Evolutionary conservation across 2,888 invertebrate genomes (phyloP).

Genomic region (Mamestra brassicae): DNA sequence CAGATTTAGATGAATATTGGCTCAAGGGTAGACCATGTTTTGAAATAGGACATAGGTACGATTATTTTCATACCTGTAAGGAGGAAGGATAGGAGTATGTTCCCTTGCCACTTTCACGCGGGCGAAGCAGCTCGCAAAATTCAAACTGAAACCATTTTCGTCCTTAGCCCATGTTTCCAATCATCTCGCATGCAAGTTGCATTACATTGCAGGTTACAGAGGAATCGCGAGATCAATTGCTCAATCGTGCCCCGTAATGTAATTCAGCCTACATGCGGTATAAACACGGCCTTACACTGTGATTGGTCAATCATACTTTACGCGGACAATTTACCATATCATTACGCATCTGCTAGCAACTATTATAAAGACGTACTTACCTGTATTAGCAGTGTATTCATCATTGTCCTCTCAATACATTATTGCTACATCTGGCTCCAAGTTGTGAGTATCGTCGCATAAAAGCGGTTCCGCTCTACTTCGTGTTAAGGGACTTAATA

Average conservation of each 20-base stretch:
- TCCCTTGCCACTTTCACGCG: too few relatives aligned
- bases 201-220: too few relatives aligned
- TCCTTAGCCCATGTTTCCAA: too few relatives aligned
- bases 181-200: too few relatives aligned
- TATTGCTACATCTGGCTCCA: slow-evolving; percentile 46
- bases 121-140: too few relatives aligned
- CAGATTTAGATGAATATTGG: too few relatives aligned
- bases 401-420: slow-evolving; percentile 30
- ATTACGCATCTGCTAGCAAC: neutral
- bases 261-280: neutral
- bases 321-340: neutral
- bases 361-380: slow-evolving; percentile 9
- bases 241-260: neutral
- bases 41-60: too few relatives aligned
- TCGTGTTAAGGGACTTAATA: slow-evolving; percentile 26
- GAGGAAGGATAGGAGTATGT: too few relatives aligned
- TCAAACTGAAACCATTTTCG: too few relatives aligned
- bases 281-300: neutral
- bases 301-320: neutral
- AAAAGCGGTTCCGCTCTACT: slow-evolving; percentile 46
- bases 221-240: too few relatives aligned
- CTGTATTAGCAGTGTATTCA: slow-evolving; percentile 29
- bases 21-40: too few relatives aligned
- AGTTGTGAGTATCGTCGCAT: slow-evolving; percentile 24
- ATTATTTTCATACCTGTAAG: too few relatives aligned